phyloP scores from a whole-genome alignment of 2,797 vertebrate species.

The Uromys caudimaculatus region DNA sequence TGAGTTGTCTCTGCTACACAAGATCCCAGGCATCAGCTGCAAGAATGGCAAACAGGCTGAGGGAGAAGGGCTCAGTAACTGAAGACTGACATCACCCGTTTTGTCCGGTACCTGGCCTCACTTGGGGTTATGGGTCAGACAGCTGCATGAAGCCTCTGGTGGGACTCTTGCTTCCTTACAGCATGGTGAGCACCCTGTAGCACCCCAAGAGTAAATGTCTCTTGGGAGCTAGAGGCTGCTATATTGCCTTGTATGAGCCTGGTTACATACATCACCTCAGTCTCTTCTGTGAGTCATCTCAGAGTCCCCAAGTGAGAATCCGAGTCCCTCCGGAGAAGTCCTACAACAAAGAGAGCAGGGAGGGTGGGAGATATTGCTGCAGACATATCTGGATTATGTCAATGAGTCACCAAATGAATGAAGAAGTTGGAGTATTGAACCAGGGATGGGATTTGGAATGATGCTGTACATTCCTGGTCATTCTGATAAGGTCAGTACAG shows the following conservation, averaged over 20 bases:
- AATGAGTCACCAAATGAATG: not conserved
- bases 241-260: not conserved
- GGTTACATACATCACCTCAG: not conserved
- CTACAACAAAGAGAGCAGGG: not conserved
- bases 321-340: not conserved
- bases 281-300: not conserved
- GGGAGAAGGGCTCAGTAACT: not conserved
- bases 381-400: not conserved
- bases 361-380: accelerated
- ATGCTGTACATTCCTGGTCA: not conserved
- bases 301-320: not conserved
- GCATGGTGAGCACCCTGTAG: not conserved
- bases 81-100: not conserved
- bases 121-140: not conserved
- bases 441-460: not conserved
- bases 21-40: not conserved
- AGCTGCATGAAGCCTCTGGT: accelerated
- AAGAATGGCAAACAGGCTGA: not conserved
- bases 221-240: not conserved
- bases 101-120: not conserved
- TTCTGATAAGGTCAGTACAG: not conserved
- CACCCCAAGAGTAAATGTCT: not conserved
- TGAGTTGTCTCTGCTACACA: not conserved
- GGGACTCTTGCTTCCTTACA: not conserved
- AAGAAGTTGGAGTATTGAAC: not conserved